Conservation (phyloP, 2,797 vertebrate species). For the Hippocampus kuda region DNA sequence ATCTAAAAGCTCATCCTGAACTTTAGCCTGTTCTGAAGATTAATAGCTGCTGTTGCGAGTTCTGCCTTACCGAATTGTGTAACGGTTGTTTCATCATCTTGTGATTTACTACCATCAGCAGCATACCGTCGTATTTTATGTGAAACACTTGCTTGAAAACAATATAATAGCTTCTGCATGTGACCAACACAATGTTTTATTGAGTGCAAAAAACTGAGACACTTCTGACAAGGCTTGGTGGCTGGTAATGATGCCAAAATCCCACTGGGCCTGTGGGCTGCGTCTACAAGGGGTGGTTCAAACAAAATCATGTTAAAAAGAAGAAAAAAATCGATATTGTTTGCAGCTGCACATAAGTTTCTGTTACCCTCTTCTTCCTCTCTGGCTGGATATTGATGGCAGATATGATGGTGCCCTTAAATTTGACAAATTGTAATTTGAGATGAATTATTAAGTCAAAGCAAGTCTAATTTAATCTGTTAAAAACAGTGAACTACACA, state of each 20-base stretch:
- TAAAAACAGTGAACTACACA: not conserved
- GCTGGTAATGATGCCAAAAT: not conserved
- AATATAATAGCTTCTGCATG: conserved; percentile 35
- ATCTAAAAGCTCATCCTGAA: not conserved
- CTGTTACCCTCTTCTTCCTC: not conserved
- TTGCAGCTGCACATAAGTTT: not conserved
- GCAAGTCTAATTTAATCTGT: not conserved
- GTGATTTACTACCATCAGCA: not conserved
- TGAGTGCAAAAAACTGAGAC: not conserved
- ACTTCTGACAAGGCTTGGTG: not conserved
- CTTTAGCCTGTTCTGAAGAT: not conserved
- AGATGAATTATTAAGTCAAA: not conserved
- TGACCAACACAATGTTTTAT: not conserved
- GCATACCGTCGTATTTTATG: not conserved
- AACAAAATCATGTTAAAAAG: not conserved
- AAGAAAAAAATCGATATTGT: not conserved
- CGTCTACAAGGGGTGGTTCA: not conserved
- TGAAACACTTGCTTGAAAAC: not conserved
- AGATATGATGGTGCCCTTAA: not conserved
- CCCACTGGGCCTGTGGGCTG: not conserved
- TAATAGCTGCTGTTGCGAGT: not conserved
- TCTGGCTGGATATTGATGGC: not conserved
- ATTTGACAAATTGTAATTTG: not conserved
- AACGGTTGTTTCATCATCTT: not conserved
- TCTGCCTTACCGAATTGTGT: not conserved